Percentiles rank a stretch among this genome's conserved stretches.
phyloP scores from a whole-genome alignment of 2,797 vertebrate species.

The Otus scops region DNA sequence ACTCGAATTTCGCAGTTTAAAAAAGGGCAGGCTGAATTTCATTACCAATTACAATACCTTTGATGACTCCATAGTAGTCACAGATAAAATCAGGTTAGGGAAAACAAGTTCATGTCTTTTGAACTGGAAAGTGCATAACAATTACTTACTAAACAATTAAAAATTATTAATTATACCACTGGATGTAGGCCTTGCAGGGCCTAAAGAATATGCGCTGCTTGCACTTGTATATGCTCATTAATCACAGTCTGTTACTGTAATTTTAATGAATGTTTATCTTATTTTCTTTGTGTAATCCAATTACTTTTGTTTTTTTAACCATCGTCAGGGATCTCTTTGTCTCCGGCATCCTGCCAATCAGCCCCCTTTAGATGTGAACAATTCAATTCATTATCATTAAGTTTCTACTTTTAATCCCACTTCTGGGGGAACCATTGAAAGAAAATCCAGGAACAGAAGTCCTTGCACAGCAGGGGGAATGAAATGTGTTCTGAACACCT shows the following conservation, averaged over 20 bases:
- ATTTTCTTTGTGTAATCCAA: slow-evolving; percentile 81
- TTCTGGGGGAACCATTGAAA: slow-evolving; percentile 68
- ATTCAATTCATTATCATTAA: slow-evolving; percentile 84
- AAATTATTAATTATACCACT: slow-evolving; percentile 46
- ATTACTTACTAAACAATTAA: slow-evolving; percentile 39
- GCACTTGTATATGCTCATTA: slow-evolving; percentile 64
- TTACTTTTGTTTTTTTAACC: slow-evolving; percentile 75
- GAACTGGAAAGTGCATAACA: neutral
- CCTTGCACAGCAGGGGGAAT: slow-evolving; percentile 39
- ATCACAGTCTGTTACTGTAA: slow-evolving; percentile 78
- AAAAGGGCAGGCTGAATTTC: neutral
- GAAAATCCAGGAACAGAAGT: slow-evolving; percentile 54
- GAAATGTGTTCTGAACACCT: slow-evolving; percentile 65
- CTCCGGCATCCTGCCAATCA: slow-evolving; percentile 74
- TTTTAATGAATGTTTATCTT: slow-evolving; percentile 80
- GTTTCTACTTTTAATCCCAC: slow-evolving; percentile 68
- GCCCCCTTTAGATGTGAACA: slow-evolving; percentile 71
- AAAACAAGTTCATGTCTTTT: slow-evolving; percentile 4
- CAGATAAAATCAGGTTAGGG: slow-evolving; percentile 60
- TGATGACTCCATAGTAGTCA: slow-evolving; percentile 33
- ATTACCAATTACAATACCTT: slow-evolving; percentile 46
- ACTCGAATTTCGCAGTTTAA: slow-evolving; percentile 17
- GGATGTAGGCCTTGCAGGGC: slow-evolving; percentile 29
- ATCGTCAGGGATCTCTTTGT: slow-evolving; percentile 68
- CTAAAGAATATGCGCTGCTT: slow-evolving; percentile 7